Conservation (phyloP, 30 jellyfish, hydroid and myxozoan genomes). For the Morbakka virulenta region DNA sequence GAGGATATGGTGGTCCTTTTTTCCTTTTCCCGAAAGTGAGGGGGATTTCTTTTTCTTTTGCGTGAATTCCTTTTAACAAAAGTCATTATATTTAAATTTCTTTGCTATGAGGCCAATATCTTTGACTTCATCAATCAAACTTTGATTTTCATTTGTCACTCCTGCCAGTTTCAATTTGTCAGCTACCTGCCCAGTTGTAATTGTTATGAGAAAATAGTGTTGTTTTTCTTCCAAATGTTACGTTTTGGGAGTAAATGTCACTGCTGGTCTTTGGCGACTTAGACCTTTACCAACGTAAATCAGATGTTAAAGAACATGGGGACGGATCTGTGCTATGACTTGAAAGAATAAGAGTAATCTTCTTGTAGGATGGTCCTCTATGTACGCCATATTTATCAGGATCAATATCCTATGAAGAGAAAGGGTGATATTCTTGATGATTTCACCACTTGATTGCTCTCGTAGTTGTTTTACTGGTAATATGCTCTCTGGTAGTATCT, state of each 20-base stretch:
- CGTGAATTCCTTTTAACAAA: too few species aligned
- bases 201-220: slow-evolving; percentile 1
- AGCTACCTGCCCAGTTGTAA: slow-evolving; percentile 6
- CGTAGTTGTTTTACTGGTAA: slow-evolving; percentile 27
- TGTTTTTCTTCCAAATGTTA: too few species aligned
- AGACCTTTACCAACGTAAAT: not conserved
- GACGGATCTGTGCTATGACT: not conserved
- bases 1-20: too few species aligned
- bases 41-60: too few species aligned
- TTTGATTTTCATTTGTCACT: slow-evolving; percentile 3
- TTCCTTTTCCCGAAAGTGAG: too few species aligned
- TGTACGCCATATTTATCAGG: slow-evolving; percentile 20
- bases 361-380: slow-evolving; percentile 34
- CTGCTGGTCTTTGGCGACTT: too few species aligned
- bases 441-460: slow-evolving; percentile 21
- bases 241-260: too few species aligned
- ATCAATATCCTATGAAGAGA: slow-evolving; percentile 30
- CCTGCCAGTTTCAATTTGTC: not conserved
- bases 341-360: slow-evolving; percentile 35
- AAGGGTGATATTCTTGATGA: slow-evolving; percentile 25
- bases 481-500: slow-evolving; percentile 4
- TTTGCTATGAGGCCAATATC: too few species aligned
- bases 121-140: not conserved
- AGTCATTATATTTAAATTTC: too few species aligned
- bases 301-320: not conserved